Conservation (phyloP, 2,797 vertebrate species). For the Cossypha niveicapilla region DNA sequence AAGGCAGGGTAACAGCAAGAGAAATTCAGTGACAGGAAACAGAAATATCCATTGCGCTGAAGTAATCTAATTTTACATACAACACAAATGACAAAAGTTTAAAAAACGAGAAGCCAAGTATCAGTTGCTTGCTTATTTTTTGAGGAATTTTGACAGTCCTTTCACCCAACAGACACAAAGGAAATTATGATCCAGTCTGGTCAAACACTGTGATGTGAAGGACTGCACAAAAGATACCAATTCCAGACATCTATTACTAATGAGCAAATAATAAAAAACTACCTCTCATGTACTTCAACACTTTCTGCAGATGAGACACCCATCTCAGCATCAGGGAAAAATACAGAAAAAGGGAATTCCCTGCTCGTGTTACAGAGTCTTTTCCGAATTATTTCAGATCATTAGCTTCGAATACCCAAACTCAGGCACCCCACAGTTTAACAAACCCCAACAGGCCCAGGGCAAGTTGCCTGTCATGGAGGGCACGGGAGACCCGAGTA, state of each 20-base stretch:
- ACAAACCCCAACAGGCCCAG: neutral
- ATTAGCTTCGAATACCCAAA: neutral
- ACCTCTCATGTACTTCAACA: neutral
- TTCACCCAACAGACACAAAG: neutral
- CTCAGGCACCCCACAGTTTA: neutral
- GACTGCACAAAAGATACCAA: neutral
- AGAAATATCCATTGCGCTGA: neutral
- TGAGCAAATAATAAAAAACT: neutral
- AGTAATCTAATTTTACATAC: neutral
- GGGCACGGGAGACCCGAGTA: accelerated
- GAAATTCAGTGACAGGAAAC: neutral
- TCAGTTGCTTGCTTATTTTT: neutral
- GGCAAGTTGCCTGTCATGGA: neutral
- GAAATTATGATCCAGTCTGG: neutral
- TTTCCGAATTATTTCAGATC: neutral
- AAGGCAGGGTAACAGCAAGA: neutral
- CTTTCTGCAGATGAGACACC: neutral
- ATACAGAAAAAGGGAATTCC: neutral
- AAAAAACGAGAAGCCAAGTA: neutral
- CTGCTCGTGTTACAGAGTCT: neutral
- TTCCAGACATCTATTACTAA: neutral
- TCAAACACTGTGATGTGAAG: neutral
- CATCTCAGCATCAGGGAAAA: neutral
- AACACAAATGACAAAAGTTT: neutral
- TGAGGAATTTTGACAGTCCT: neutral